Percentiles rank a stretch among this genome's conserved stretches.
These are phyloP conservation scores for Exephanes ischioxanthus DNA, from an alignment of 2,888 invertebrate genomes.

Conservation along the genomic window DNA sequence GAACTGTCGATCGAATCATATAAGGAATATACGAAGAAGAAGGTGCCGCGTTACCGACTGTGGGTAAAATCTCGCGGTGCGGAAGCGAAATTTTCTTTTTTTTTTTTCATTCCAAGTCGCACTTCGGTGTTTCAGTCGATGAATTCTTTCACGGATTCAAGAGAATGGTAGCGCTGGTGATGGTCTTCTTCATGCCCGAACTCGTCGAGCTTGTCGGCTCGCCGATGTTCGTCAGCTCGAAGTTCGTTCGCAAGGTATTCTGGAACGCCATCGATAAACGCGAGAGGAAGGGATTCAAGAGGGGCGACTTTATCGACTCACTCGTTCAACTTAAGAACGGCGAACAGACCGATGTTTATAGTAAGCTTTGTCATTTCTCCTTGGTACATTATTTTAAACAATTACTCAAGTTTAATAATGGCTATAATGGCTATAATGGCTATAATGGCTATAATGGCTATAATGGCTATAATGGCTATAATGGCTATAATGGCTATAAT, in stretches of 20 bases:
- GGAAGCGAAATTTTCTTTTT: background rate
- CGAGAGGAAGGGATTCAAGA: constrained; percentile 75
- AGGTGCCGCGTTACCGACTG: too few species aligned
- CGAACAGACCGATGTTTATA: constrained; percentile 78
- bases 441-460: too few species aligned
- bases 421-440: too few species aligned
- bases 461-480: too few species aligned
- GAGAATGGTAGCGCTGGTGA: constrained; percentile 80
- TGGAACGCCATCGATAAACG: constrained; percentile 78
- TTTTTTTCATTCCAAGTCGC: background rate
- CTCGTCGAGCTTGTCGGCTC: constrained; percentile 78
- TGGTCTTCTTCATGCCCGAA: constrained; percentile 81
- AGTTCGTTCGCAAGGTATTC: constrained; percentile 78
- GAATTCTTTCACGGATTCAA: constrained; percentile 81
- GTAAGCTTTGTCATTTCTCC: constrained; percentile 70
- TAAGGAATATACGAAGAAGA: too few species aligned
- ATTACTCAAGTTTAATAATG: too few species aligned
- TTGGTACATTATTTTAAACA: too few species aligned
- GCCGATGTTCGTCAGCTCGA: constrained; percentile 76
- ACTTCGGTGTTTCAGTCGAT: constrained; percentile 68
- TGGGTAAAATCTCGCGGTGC: background rate
- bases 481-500: too few species aligned
- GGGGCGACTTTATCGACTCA: too few species aligned
- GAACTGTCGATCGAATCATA: too few species aligned
- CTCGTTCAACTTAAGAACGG: too few species aligned